These are phyloP conservation scores for Trichonephila clavipes DNA, from an alignment of 1,140 invertebrate genomes.

Conservation along the genomic window DNA sequence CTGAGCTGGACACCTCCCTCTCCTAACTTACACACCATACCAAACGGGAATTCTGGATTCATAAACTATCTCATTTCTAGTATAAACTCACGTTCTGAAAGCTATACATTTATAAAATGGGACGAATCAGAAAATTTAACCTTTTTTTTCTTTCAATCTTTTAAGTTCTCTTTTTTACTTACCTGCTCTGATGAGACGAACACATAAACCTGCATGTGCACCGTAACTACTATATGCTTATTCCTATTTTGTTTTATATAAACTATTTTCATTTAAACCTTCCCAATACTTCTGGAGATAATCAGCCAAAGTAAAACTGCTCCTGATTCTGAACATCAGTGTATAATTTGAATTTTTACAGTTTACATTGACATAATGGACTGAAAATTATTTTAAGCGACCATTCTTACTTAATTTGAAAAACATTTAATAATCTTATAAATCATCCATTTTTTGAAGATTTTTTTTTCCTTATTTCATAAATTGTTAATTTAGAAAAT, in stretches of 20 bases:
- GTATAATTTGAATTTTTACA: too few species aligned
- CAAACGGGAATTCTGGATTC: too few species aligned
- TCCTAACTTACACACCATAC: too few species aligned
- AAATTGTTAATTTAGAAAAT: too few species aligned
- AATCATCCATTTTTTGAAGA: too few species aligned
- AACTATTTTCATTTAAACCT: background rate
- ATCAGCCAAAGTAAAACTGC: background rate
- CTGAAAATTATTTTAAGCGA: too few species aligned
- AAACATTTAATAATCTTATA: too few species aligned
- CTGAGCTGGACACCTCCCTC: too few species aligned
- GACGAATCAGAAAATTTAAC: background rate
- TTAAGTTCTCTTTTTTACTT: background rate
- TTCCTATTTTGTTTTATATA: background rate
- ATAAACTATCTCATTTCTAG: too few species aligned
- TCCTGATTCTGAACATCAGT: background rate
- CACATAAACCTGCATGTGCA: background rate
- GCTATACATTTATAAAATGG: background rate
- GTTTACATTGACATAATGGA: too few species aligned
- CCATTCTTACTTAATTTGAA: too few species aligned
- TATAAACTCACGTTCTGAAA: background rate
- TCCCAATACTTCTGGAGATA: background rate
- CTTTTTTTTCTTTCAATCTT: background rate
- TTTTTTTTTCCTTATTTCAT: too few species aligned
- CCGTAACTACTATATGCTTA: background rate
- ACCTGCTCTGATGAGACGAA: background rate